A percentile compares a stretch with the other conserved stretches of the same genome.
These are phyloP conservation scores for Eurytoma adleriae DNA, from an alignment of 2,888 invertebrate species.

Conservation along the genomic window DNA sequence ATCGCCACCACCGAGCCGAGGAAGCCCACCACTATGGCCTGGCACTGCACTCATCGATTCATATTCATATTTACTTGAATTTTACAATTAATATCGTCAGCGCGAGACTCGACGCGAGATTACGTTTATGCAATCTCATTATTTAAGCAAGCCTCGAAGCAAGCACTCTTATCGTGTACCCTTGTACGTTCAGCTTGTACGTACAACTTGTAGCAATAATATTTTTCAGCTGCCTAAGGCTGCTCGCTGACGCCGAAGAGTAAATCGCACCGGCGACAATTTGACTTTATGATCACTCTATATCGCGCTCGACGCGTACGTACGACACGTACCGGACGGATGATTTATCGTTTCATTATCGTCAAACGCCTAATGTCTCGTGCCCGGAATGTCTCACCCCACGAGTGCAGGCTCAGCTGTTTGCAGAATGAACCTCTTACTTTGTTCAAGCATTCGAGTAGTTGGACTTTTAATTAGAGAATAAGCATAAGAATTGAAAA, in stretches of 20 bases:
- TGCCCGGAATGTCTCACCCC: too few species aligned
- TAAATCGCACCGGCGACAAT: slow-evolving; percentile 15
- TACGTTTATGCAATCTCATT: too few species aligned
- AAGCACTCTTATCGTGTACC: too few species aligned
- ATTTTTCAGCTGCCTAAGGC: neutral
- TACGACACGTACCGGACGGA: neutral
- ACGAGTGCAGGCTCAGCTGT: too few species aligned
- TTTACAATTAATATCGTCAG: too few species aligned
- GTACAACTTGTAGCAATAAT: neutral
- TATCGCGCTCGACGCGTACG: neutral
- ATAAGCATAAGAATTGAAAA: neutral
- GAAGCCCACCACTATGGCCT: slow-evolving; percentile 85
- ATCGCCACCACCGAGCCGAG: slow-evolving; percentile 84
- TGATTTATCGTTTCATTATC: slow-evolving; percentile 45
- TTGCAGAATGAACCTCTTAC: too few species aligned
- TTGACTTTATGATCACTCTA: slow-evolving; percentile 32
- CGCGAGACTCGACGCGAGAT: too few species aligned
- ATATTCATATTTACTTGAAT: too few species aligned
- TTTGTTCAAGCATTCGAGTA: too few species aligned
- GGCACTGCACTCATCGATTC: slow-evolving; percentile 76
- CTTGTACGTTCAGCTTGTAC: too few species aligned
- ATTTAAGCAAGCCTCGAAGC: too few species aligned
- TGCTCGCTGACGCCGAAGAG: neutral
- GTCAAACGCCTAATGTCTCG: slow-evolving; percentile 27
- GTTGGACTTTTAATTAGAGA: too few species aligned